Evolutionary conservation across 1,140 invertebrate genomes (phyloP), one percentile per base, ranked within the genome.

Genomic region (Ectropis grisescens): DNA sequence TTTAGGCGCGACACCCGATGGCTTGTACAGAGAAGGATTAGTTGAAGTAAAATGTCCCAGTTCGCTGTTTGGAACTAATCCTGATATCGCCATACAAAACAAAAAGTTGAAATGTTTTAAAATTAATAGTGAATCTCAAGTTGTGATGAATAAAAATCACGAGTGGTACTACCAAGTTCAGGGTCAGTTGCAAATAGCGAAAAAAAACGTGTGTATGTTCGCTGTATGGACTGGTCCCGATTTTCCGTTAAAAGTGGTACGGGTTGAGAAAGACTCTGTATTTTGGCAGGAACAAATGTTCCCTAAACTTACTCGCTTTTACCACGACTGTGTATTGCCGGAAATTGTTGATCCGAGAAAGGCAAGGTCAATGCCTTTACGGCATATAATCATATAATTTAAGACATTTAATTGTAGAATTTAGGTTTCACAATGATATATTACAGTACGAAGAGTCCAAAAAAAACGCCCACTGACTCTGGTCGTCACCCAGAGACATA

Each of bases 1-100:
- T 30, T 31, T 85, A 3, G 78, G 48, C 15, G 71, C 66, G 6
- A 53, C 56, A 1, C 78, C 76, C 10, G 76, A 83, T 62, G 76
- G 79, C 10, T 27, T 82, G 1, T 42, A 75, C 13, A 57, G 48
- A 9, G 29, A 61, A 10, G 29, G 36, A 10, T 27, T 33, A 12
- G n/a, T 31, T 2, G 37, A 46, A 46, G 28, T 35, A 9, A 35
- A 35, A 28, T 35, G 33, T 14, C 33, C 33, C 19, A 35, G 27
- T 9, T 28, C 33, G 0, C 25, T 25, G 19, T 22, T 9, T 14
- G 16, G 19, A 11, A 14, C 12, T 8, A 24, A 25, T 2, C 8
- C 28, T 11, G 26, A 28, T 5, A 25, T 28, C 16, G 33, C 33
- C 5, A 28, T 35, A 19, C 12, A 22, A 27, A 32, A 32, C 23